These are phyloP conservation scores for Tipula unca DNA, from an alignment of 2,888 invertebrate genomes.

Conservation along the genomic window DNA sequence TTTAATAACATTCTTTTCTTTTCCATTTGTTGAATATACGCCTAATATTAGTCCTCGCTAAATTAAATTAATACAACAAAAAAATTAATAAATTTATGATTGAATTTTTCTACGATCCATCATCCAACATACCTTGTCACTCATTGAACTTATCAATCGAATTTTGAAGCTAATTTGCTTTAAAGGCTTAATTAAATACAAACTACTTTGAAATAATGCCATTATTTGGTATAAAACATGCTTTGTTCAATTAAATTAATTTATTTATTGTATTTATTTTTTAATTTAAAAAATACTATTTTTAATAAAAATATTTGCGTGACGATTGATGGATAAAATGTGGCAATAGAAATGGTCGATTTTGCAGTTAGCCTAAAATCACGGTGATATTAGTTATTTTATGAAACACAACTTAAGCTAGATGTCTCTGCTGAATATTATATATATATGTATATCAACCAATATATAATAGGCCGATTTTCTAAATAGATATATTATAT, in stretches of 20 bases:
- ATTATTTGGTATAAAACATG: slow-evolving; percentile 2
- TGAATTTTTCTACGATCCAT: neutral
- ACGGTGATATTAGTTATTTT: neutral
- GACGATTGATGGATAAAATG: neutral
- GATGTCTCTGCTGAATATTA: no score
- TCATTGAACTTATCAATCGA: neutral
- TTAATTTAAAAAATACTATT: neutral
- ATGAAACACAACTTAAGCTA: no score
- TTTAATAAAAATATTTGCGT: neutral
- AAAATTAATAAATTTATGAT: neutral
- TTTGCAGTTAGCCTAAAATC: neutral
- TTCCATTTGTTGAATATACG: neutral
- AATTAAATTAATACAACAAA: neutral
- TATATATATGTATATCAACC: no score
- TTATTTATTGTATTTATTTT: neutral
- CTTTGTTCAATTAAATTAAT: neutral
- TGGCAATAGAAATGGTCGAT: neutral
- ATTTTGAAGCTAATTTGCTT: neutral
- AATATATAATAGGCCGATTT: no score
- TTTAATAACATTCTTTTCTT: slow-evolving; percentile 17
- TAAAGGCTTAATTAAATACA: neutral
- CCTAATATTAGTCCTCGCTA: slow-evolving; percentile 20
- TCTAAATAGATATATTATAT: no score
- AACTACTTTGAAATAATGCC: slow-evolving; percentile 1
- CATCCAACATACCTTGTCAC: neutral